phyloP scores from a whole-genome alignment of 2,888 invertebrate genomes.

The Iselma pallidipennis region DNA sequence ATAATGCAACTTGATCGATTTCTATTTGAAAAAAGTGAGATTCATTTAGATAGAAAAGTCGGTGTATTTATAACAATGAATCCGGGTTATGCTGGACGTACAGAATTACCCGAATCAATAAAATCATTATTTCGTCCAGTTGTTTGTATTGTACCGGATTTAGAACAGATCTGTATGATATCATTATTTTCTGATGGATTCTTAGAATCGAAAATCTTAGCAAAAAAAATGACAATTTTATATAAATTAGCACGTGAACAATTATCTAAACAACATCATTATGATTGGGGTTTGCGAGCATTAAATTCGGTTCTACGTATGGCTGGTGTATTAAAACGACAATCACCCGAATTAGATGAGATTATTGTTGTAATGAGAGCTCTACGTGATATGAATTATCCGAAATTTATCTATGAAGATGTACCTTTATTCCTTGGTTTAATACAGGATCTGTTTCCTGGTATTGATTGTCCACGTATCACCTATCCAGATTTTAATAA shows the following conservation, averaged over 20 bases:
- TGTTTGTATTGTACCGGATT: constrained; percentile 88
- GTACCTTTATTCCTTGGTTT: constrained; percentile 87
- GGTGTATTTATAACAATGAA: constrained; percentile 97
- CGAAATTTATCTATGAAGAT: constrained; percentile 92
- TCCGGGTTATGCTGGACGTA: constrained; percentile 90
- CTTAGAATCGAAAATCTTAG: constrained; percentile 83
- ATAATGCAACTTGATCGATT: constrained; percentile 75
- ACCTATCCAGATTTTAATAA: constrained; percentile 85
- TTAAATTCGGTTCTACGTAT: constrained; percentile 89
- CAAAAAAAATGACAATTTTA: constrained; percentile 92
- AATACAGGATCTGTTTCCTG: constrained; percentile 88
- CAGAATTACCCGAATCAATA: constrained; percentile 89
- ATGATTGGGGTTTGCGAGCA: constrained; percentile 91
- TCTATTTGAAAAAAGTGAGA: constrained; percentile 68
- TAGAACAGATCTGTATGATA: constrained; percentile 90
- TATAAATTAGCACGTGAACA: constrained; percentile 87
- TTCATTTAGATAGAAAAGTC: constrained; percentile 79
- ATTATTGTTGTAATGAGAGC: constrained; percentile 90
- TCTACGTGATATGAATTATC: constrained; percentile 89
- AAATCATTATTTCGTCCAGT: constrained; percentile 91
- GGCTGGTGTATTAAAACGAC: constrained; percentile 86
- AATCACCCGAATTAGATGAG: constrained; percentile 78
- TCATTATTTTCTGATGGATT: constrained; percentile 93
- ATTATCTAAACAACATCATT: constrained; percentile 89
- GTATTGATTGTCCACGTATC: constrained; percentile 85